Evolutionary conservation across 1,140 invertebrate genomes (phyloP), one percentile per base, ranked within the genome.

Genomic region (Listronotus oregonensis): DNA sequence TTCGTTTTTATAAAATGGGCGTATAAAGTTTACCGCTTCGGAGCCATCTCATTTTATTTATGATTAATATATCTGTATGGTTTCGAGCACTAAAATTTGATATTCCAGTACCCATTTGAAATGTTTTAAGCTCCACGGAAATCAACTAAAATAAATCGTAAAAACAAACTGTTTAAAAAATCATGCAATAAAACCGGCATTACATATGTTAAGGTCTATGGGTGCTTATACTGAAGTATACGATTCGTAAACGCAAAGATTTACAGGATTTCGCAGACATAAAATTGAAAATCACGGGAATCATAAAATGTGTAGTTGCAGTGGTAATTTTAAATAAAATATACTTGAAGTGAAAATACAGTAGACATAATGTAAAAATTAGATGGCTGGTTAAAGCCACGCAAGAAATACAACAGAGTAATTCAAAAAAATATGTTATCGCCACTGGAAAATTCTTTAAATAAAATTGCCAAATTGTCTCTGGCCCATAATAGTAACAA

Each of bases 21-120:
- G 17, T 18, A 49, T 49, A 49, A 49, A 21, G 7, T 49, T 49
- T 49, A 21, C 46, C 18, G 18, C 46, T 21, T 11, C 46, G 18
- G 6, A 18, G 46, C 46, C 15, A 49, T 49, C 21, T 49, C 18
- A 0, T 27, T 49, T 49, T 49, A 49, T 49, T 49, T 49, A 49
- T 49, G 46, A 49, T 49, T 49, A 49, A 49, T 49, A 49, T 49
- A 49, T 44, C 42, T 49, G 46, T 27, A 27, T 21, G 18, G 15
- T 27, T 12, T 37, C 11, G 5, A 21, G 18, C 18, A 49, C 46
- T 49, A 49, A 49, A 49, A 49, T 49, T 49, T 49, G 21, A 49
- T 21, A 49, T 49, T 17, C 46, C 46, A 18, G 21, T 49, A 49
- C 18, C 15, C 46, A 27, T 49, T 49, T 18, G 18, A 21, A 49